These are phyloP conservation scores for Dryococelus australis DNA, from an alignment of 2,888 invertebrate genomes.

Conservation along the genomic window DNA sequence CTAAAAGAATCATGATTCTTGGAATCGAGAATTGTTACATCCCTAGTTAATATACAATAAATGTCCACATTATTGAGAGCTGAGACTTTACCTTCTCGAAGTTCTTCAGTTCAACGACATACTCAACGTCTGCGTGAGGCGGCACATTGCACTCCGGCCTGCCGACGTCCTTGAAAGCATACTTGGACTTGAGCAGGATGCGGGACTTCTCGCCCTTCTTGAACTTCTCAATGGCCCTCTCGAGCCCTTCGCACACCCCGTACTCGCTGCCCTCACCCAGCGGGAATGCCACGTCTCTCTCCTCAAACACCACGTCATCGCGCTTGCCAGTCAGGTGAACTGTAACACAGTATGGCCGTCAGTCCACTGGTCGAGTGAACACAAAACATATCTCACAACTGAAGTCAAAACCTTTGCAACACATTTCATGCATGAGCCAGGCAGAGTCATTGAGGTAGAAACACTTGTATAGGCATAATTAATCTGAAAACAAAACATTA, in stretches of 20 bases:
- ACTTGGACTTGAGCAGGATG: slow-evolving; percentile 75
- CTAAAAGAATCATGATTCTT: too few relatives aligned
- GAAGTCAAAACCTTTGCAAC: too few relatives aligned
- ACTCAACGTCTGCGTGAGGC: slow-evolving; percentile 78
- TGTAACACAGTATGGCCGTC: slow-evolving; percentile 57
- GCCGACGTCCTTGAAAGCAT: slow-evolving; percentile 80
- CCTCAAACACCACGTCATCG: slow-evolving; percentile 76
- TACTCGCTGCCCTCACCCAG: slow-evolving; percentile 85
- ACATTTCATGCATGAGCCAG: too few relatives aligned
- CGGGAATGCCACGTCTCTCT: slow-evolving; percentile 79
- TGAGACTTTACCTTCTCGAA: slow-evolving; percentile 76
- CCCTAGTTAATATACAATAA: too few relatives aligned
- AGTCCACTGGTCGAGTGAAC: slow-evolving; percentile 38
- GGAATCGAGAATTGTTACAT: too few relatives aligned
- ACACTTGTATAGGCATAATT: too few relatives aligned
- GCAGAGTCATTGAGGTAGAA: too few relatives aligned
- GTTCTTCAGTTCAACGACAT: slow-evolving; percentile 79
- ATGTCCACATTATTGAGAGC: too few relatives aligned
- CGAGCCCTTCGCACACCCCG: slow-evolving; percentile 82
- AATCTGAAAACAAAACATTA: neutral
- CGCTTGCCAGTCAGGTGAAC: slow-evolving; percentile 77
- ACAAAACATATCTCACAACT: too few relatives aligned
- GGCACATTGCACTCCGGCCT: slow-evolving; percentile 78
- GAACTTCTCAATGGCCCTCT: slow-evolving; percentile 82
- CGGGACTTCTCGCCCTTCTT: slow-evolving; percentile 79